Evolutionary conservation across 1,140 invertebrate species (phyloP).

Genomic region (Druon quercuslanigerum): DNA sequence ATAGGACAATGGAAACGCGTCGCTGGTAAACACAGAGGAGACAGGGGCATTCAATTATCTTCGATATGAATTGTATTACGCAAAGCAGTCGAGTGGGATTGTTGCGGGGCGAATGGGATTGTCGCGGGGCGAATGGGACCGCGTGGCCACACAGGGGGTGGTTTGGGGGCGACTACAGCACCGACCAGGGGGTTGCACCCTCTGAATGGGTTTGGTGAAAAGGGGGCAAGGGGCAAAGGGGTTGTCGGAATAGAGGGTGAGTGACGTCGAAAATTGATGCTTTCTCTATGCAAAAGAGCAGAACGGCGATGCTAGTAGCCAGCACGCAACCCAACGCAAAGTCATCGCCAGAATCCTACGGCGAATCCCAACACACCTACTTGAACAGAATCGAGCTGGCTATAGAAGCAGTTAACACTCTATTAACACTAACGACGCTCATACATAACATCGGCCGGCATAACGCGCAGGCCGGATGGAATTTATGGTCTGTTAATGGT

Average conservation of each 20-base stretch:
- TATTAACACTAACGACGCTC: conserved; percentile 75
- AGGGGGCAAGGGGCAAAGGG: conserved; percentile 40
- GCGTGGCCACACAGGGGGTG: conserved; percentile 40
- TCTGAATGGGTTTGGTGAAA: background rate
- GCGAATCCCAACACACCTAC: conserved; percentile 53
- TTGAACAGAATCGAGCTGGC: conserved; percentile 66
- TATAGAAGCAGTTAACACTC: conserved; percentile 74
- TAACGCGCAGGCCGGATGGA: conserved; percentile 48
- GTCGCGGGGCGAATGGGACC: conserved; percentile 51
- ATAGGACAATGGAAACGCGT: conserved; percentile 27
- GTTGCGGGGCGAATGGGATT: conserved; percentile 50
- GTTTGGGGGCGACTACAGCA: conserved; percentile 36
- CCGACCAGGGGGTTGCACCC: background rate
- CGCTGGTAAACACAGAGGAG: conserved; percentile 19
- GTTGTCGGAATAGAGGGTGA: conserved; percentile 41
- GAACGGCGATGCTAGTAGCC: conserved; percentile 47
- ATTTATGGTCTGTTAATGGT: conserved; percentile 61
- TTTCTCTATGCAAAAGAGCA: conserved; percentile 54
- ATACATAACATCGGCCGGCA: conserved; percentile 68
- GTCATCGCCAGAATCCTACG: conserved; percentile 51
- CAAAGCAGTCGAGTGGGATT: conserved; percentile 55
- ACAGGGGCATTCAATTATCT: conserved; percentile 54
- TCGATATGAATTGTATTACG: conserved; percentile 59
- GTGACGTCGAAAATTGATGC: conserved; percentile 56
- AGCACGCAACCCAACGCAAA: conserved; percentile 51